Conservation (phyloP, 2,888 invertebrate genomes). For the Caenorhabditis sp. region DNA sequence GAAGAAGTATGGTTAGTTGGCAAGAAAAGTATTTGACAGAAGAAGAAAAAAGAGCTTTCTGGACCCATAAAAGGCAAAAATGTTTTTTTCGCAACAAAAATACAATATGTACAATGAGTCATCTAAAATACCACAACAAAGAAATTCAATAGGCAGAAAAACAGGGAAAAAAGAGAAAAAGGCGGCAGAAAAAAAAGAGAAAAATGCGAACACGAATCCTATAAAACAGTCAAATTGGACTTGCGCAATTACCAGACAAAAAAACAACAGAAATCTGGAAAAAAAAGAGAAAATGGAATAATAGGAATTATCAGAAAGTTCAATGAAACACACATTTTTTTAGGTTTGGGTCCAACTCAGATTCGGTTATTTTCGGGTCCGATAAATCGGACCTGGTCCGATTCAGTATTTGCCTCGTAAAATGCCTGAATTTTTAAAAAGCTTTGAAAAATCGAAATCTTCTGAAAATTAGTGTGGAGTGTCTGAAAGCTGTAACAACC, state of each 20-base stretch:
- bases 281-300: neutral
- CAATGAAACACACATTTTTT: too few relatives aligned
- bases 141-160: neutral
- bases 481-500: too few relatives aligned
- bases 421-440: too few relatives aligned
- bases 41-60: conserved; percentile 4
- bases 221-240: conserved; percentile 4
- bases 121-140: neutral
- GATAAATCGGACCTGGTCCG: too few relatives aligned
- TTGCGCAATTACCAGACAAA: conserved; percentile 1
- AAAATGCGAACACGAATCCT: neutral
- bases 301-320: neutral
- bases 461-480: too few relatives aligned
- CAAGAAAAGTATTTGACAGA: neutral
- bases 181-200: too few relatives aligned
- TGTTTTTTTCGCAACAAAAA: neutral
- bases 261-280: neutral
- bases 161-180: too few relatives aligned
- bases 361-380: too few relatives aligned
- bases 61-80: neutral
- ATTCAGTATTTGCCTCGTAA: too few relatives aligned
- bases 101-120: neutral
- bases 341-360: too few relatives aligned
- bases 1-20: neutral
- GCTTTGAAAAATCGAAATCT: too few relatives aligned